Evolutionary conservation across 2,113 vertebrate genomes (phyloP).

Genomic region (Pluvianellus socialis): DNA sequence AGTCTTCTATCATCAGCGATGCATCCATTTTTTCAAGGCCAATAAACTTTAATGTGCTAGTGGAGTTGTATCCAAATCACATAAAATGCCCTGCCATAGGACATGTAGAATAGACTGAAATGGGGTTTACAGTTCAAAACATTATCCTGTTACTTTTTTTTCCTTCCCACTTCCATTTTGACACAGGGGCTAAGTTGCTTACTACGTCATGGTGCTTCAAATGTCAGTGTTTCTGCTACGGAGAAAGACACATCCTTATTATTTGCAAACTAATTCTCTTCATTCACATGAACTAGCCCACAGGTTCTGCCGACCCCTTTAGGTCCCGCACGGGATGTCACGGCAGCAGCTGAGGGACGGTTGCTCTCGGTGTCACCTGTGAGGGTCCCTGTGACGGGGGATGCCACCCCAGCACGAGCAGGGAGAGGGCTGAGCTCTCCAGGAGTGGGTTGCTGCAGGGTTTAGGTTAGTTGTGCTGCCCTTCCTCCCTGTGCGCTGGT

Average conservation of each 20-base stretch:
- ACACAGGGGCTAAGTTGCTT: not conserved
- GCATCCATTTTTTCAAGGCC: constrained; percentile 27
- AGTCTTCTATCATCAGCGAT: not conserved
- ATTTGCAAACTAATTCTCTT: not conserved
- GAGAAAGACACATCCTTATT: not conserved
- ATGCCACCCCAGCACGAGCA: too few relatives aligned
- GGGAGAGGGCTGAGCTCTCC: too few relatives aligned
- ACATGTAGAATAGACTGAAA: constrained; percentile 28
- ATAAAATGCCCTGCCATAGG: constrained; percentile 47
- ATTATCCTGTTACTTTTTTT: not conserved
- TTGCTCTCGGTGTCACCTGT: not conserved
- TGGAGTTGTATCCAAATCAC: constrained; percentile 51
- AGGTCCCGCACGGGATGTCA: not conserved
- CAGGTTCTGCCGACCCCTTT: not conserved
- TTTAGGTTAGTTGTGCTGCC: too few relatives aligned
- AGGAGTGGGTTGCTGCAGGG: too few relatives aligned
- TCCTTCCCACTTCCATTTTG: not conserved
- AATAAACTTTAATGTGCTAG: constrained; percentile 60
- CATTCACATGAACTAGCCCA: fast-evolving
- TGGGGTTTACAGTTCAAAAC: not conserved
- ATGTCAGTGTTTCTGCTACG: not conserved
- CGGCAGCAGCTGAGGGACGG: not conserved
- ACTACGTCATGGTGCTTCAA: not conserved
- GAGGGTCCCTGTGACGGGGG: fast-evolving
- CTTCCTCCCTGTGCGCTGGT: too few relatives aligned